A percentile compares a stretch with the other conserved stretches of the same genome.
These are phyloP conservation scores for Xyrichtys novacula DNA, from an alignment of 2,797 vertebrate genomes.

Conservation along the genomic window DNA sequence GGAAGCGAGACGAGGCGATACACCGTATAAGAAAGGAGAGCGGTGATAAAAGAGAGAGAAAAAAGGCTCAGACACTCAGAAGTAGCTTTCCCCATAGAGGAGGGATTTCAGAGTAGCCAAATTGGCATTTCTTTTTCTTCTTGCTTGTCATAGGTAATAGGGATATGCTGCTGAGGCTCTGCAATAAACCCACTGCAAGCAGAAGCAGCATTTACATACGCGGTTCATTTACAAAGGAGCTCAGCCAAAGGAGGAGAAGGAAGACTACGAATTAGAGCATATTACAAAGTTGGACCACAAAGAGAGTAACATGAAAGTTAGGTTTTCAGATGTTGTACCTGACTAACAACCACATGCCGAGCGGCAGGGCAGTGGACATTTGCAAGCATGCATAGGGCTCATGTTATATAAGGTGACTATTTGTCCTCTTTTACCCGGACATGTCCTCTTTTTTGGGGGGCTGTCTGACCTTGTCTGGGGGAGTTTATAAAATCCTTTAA, in stretches of 20 bases:
- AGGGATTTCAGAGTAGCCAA: conserved; percentile 72
- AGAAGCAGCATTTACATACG: conserved; percentile 55
- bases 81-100: conserved; percentile 63
- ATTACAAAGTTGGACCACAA: conserved; percentile 26
- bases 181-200: conserved; percentile 59
- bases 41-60: conserved; percentile 54
- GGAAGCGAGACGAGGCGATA: conserved; percentile 45
- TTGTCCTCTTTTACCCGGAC: too few relatives aligned
- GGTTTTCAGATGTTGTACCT: conserved; percentile 23
- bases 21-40: conserved; percentile 42
- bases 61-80: conserved; percentile 60
- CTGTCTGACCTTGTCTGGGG: too few relatives aligned
- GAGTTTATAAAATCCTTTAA: too few relatives aligned
- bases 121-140: conserved; percentile 63
- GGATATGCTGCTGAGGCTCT: conserved; percentile 48
- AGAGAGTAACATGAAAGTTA: conserved; percentile 21
- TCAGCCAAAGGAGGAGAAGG: conserved; percentile 49
- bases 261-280: conserved; percentile 48
- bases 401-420: too few relatives aligned
- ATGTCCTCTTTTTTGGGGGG: too few relatives aligned
- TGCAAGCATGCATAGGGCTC: too few relatives aligned
- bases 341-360: conserved; percentile 16
- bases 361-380: not conserved
- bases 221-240: conserved; percentile 50
- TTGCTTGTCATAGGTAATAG: conserved; percentile 64